These are phyloP conservation scores for Helicorthomorpha holstii DNA, from an alignment of 1,140 invertebrate species.

Conservation along the genomic window DNA sequence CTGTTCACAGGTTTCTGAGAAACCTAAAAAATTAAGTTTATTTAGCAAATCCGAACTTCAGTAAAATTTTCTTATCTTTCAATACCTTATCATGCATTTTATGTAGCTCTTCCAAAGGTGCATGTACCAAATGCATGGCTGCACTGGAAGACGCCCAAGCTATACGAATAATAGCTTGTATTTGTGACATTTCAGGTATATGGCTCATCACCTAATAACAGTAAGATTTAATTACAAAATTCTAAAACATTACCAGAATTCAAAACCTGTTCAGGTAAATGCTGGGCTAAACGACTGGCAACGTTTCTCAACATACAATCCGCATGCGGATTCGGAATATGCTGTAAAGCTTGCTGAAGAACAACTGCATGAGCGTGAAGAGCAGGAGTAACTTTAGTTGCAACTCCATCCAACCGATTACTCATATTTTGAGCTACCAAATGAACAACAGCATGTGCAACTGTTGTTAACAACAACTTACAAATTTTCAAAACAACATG, in stretches of 20 bases:
- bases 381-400: not conserved
- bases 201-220: conserved; percentile 13
- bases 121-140: conserved; percentile 44
- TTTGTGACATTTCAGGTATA: conserved; percentile 28
- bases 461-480: conserved; percentile 66
- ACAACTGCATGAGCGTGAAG: conserved; percentile 31
- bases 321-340: conserved; percentile 46
- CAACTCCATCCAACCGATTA: conserved; percentile 15
- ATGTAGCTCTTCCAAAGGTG: conserved; percentile 45
- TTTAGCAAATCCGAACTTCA: not conserved
- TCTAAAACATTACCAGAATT: not conserved
- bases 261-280: conserved; percentile 40
- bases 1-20: conserved; percentile 5
- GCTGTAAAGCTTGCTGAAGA: conserved; percentile 52
- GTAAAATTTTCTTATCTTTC: too few species aligned
- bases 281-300: conserved; percentile 52
- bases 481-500: conserved; percentile 70
- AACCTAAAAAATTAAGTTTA: not conserved
- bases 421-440: conserved; percentile 24
- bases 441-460: conserved; percentile 39
- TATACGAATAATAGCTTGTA: conserved; percentile 49
- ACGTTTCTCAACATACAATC: conserved; percentile 52
- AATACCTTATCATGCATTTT: conserved; percentile 23
- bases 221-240: not conserved
- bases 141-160: conserved; percentile 60